These are phyloP conservation scores for Sorex maritimensis DNA, from an alignment of 2,797 vertebrate species.

Conservation along the genomic window DNA sequence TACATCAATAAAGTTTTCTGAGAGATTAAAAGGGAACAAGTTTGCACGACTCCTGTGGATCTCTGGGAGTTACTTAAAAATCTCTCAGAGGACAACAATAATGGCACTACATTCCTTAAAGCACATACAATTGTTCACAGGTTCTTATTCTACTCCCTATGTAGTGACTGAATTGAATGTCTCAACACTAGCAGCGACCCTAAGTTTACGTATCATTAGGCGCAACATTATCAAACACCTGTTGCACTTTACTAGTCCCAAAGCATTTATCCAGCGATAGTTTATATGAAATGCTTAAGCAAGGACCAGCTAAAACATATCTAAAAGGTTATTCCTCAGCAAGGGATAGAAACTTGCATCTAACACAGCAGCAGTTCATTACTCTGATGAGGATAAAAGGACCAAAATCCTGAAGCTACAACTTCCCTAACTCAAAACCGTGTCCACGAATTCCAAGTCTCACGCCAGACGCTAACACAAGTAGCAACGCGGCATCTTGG, in stretches of 20 bases:
- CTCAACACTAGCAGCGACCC: neutral
- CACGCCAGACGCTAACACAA: too few relatives aligned
- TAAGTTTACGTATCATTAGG: constrained; percentile 38
- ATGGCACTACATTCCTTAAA: constrained; percentile 45
- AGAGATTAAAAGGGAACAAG: constrained; percentile 32
- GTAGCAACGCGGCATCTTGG: too few relatives aligned
- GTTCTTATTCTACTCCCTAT: constrained; percentile 18
- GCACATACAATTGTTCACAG: neutral
- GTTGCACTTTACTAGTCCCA: neutral
- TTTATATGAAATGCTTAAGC: constrained; percentile 28
- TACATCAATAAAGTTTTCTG: constrained; percentile 25
- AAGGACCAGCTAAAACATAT: neutral
- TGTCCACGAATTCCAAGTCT: neutral
- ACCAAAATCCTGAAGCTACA: constrained; percentile 34
- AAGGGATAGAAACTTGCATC: neutral
- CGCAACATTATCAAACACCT: neutral
- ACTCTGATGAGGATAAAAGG: neutral
- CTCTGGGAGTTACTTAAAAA: constrained; percentile 47
- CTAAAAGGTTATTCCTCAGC: neutral
- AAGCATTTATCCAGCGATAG: constrained; percentile 19
- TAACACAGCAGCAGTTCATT: constrained; percentile 48
- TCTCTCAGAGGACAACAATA: constrained; percentile 41
- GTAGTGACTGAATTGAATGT: neutral
- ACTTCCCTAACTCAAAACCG: constrained; percentile 67
- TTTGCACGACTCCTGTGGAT: neutral